These are phyloP conservation scores for Potamilus streckersoni DNA, from an alignment of 1,140 invertebrate species.

Conservation along the genomic window DNA sequence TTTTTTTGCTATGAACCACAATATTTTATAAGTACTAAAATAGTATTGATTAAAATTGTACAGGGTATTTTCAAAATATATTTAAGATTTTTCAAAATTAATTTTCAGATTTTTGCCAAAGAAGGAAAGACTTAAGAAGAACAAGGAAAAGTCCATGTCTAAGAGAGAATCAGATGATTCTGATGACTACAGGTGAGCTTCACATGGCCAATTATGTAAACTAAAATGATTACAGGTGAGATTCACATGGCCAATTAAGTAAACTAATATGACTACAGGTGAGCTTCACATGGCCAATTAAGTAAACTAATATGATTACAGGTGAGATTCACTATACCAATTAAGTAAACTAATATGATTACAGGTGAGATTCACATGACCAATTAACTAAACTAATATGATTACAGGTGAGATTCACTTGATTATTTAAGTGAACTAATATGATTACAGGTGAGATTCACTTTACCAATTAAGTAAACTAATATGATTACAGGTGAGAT, in stretches of 20 bases:
- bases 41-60: too few species aligned
- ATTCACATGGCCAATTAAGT: background rate
- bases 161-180: slow-evolving; percentile 28
- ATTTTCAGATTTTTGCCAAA: slow-evolving; percentile 35
- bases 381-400: background rate
- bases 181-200: slow-evolving; percentile 34
- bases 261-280: background rate
- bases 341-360: background rate
- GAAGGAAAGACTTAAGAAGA: slow-evolving; percentile 24
- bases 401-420: background rate
- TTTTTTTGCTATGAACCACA: too few species aligned
- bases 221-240: background rate
- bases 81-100: too few species aligned
- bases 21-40: too few species aligned
- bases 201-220: too few species aligned
- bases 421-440: background rate
- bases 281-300: background rate
- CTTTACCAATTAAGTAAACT: background rate
- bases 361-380: background rate
- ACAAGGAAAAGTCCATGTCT: slow-evolving; percentile 20
- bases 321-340: background rate
- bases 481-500: background rate
- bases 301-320: background rate
- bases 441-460: background rate
- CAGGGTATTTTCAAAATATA: too few species aligned